Conservation (phyloP, 2,888 invertebrate genomes). For the Stenolophus ochropezus region DNA sequence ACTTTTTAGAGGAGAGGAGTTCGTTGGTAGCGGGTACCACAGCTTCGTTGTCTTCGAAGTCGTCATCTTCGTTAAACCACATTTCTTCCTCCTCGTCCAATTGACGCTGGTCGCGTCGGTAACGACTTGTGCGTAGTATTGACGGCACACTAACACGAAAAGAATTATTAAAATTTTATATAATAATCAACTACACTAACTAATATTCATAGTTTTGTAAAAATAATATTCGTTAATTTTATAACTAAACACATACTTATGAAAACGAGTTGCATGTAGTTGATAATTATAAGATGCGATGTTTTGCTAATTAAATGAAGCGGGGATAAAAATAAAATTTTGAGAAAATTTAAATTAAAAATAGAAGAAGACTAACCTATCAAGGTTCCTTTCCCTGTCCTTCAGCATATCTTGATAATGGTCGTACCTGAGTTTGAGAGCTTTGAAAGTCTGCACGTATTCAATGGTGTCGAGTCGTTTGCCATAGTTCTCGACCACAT, state of each 20-base stretch:
- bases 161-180: background rate
- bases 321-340: conserved; percentile 38
- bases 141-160: conserved; percentile 81
- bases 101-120: conserved; percentile 93
- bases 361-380: conserved; percentile 75
- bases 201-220: background rate
- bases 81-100: conserved; percentile 98
- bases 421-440: conserved; percentile 91
- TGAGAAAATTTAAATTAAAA: conserved; percentile 14
- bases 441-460: conserved; percentile 99
- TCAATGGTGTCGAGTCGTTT: conserved; percentile 95
- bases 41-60: conserved; percentile 87
- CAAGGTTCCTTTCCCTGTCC: conserved; percentile 87
- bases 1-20: conserved; percentile 74
- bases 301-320: conserved; percentile 33
- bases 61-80: conserved; percentile 99
- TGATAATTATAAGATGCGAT: conserved; percentile 3
- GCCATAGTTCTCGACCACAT: conserved; percentile 97
- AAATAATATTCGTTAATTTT: background rate
- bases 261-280: conserved; percentile 22
- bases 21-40: conserved; percentile 75
- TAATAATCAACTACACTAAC: background rate
- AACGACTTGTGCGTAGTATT: conserved; percentile 86
- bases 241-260: conserved; percentile 11
- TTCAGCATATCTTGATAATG: conserved; percentile 94